Evolutionary conservation across 2,797 vertebrate genomes (phyloP).

Genomic region (Coilia nasus): DNA sequence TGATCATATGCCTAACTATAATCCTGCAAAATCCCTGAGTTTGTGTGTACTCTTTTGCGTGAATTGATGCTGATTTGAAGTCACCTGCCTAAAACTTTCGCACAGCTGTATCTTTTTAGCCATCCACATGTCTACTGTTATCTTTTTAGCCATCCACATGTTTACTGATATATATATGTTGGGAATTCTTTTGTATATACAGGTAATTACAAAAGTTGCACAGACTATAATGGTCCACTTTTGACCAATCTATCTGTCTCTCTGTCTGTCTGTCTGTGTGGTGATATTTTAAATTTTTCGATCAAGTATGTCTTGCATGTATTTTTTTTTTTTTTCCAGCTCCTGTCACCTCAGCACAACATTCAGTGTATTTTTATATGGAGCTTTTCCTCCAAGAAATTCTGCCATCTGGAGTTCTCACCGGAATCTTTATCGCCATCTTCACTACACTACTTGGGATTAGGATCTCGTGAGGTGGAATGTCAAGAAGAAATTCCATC

Average conservation of each 20-base stretch:
- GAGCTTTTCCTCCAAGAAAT: slow-evolving; percentile 39
- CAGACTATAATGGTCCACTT: not conserved
- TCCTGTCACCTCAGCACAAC: slow-evolving; percentile 55
- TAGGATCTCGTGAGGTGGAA: not conserved
- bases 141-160: too few relatives aligned
- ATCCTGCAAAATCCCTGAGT: too few relatives aligned
- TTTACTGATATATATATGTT: too few relatives aligned
- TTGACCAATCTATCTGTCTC: not conserved
- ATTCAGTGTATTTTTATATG: slow-evolving; percentile 60
- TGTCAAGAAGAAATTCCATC: not conserved
- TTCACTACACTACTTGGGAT: slow-evolving; percentile 12
- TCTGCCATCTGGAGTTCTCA: not conserved
- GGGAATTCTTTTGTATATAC: too few relatives aligned
- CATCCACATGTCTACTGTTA: too few relatives aligned
- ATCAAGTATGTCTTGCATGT: not conserved
- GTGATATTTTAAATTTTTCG: not conserved
- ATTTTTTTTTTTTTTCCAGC: slow-evolving; percentile 31
- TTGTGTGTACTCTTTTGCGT: too few relatives aligned
- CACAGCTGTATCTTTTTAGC: too few relatives aligned
- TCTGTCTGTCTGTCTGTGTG: not conserved
- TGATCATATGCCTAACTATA: too few relatives aligned
- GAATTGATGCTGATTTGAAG: too few relatives aligned
- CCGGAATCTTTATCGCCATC: slow-evolving; percentile 25
- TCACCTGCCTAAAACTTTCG: too few relatives aligned
- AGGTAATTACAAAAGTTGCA: too few relatives aligned